Percentiles rank a stretch among this genome's conserved stretches.
phyloP scores from a whole-genome alignment of 2,113 vertebrate species.

The Lathamus discolor region DNA sequence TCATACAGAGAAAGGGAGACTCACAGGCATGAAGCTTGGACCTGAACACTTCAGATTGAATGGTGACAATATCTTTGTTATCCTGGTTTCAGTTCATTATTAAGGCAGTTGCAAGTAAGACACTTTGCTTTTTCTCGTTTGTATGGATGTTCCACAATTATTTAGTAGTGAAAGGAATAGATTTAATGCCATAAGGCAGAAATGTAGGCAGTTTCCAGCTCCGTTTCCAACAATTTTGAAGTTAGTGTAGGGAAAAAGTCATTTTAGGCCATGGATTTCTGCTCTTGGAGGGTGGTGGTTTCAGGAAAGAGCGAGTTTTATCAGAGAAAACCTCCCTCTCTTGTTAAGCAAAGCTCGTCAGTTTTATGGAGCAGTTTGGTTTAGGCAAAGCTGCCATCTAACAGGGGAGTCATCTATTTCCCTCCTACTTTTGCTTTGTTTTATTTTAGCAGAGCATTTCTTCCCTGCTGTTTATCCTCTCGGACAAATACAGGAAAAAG shows the following conservation, averaged over 20 bases:
- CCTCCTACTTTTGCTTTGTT: constrained; percentile 55
- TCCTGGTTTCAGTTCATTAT: not conserved
- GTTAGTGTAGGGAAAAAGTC: not conserved
- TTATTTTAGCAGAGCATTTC: constrained; percentile 59
- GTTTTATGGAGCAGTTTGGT: constrained; percentile 29
- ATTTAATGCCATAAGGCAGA: not conserved
- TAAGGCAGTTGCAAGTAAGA: not conserved
- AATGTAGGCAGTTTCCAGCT: rapidly evolving
- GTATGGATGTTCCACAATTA: not conserved
- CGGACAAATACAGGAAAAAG: constrained; percentile 80
- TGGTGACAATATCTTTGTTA: not conserved
- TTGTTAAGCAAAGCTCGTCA: not conserved
- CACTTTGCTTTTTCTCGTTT: not conserved
- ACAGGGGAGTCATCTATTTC: constrained; percentile 41
- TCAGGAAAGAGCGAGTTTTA: not conserved
- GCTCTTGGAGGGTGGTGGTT: not conserved
- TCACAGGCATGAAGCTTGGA: not conserved
- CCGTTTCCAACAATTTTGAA: not conserved
- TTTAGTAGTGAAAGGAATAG: not conserved
- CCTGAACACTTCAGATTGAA: not conserved
- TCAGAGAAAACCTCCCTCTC: not conserved
- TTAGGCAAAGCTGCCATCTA: constrained; percentile 45
- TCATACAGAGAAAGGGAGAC: not conserved
- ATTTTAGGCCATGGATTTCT: not conserved
- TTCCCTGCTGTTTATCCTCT: constrained; percentile 73